These are phyloP conservation scores for Tetramorium simillimum DNA, from an alignment of 1,140 invertebrate species.

Conservation along the genomic window DNA sequence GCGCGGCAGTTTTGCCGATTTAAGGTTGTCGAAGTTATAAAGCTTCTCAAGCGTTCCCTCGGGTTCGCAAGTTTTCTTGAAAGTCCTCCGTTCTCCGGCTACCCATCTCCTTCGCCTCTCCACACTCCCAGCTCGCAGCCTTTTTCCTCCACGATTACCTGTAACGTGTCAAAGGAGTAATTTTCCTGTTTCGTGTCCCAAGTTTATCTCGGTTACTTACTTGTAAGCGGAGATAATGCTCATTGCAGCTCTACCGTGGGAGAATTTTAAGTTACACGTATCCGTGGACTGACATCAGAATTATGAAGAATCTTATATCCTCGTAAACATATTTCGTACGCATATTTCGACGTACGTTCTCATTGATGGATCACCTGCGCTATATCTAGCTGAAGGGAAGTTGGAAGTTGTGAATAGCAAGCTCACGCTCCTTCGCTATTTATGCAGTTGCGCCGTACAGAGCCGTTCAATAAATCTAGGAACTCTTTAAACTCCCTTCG, in stretches of 20 bases:
- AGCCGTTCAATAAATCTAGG: background rate
- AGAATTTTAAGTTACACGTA: slow-evolving; percentile 24
- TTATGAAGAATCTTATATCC: background rate
- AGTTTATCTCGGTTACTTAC: slow-evolving; percentile 59
- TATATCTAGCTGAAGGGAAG: background rate
- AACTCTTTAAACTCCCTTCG: background rate
- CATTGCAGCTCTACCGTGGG: background rate
- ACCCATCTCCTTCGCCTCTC: slow-evolving; percentile 9
- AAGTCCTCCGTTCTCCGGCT: slow-evolving; percentile 59
- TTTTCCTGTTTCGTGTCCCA: slow-evolving; percentile 61
- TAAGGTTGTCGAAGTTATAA: slow-evolving; percentile 77
- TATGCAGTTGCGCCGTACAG: background rate
- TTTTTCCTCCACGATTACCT: slow-evolving; percentile 59
- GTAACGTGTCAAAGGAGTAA: slow-evolving; percentile 66
- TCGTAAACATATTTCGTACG: slow-evolving; percentile 23
- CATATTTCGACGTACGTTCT: slow-evolving; percentile 32
- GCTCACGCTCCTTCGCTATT: background rate
- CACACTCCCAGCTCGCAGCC: background rate
- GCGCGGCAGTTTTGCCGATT: slow-evolving; percentile 72
- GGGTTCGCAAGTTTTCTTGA: slow-evolving; percentile 70
- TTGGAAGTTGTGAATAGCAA: slow-evolving; percentile 4
- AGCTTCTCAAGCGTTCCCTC: slow-evolving; percentile 75
- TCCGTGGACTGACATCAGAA: background rate
- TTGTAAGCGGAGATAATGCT: slow-evolving; percentile 56
- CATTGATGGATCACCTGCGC: slow-evolving; percentile 35